phyloP scores from a whole-genome alignment of 1,140 invertebrate species.

The Arctopsyche grandis region DNA sequence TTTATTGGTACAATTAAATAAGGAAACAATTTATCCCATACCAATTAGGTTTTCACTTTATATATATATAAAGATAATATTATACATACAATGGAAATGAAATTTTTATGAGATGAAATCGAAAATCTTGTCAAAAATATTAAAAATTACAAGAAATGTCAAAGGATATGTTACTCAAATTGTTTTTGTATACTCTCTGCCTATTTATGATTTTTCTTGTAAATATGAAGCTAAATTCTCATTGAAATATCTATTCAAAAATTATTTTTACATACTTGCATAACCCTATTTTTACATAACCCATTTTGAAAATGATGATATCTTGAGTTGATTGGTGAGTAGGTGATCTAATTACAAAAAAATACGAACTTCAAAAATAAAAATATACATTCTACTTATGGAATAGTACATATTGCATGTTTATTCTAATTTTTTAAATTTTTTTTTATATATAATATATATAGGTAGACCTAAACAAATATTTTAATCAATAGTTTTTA shows the following conservation, averaged over 20 bases:
- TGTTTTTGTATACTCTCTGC: slow-evolving; percentile 15
- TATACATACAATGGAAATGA: too few relatives aligned
- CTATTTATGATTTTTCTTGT: slow-evolving; percentile 28
- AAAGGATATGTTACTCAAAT: slow-evolving; percentile 18
- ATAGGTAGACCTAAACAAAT: neutral
- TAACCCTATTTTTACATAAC: neutral
- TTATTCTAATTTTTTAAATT: neutral
- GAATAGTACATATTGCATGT: slow-evolving; percentile 13
- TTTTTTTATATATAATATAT: neutral
- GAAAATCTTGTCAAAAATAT: too few relatives aligned
- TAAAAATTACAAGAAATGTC: slow-evolving; percentile 13
- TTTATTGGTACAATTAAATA: too few relatives aligned
- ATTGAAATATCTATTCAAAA: neutral
- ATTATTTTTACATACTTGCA: neutral
- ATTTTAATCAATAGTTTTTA: neutral
- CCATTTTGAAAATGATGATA: neutral
- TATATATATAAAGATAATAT: too few relatives aligned
- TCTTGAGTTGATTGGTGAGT: neutral
- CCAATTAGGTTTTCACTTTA: too few relatives aligned
- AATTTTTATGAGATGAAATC: too few relatives aligned
- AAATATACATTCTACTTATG: neutral
- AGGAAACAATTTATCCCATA: too few relatives aligned
- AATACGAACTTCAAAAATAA: neutral
- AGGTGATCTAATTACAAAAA: neutral
- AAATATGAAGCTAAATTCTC: neutral